Evolutionary conservation across 2,113 vertebrate species (phyloP), one percentile per base, ranked within the genome.

Genomic region (Myotis lucifugus): DNA sequence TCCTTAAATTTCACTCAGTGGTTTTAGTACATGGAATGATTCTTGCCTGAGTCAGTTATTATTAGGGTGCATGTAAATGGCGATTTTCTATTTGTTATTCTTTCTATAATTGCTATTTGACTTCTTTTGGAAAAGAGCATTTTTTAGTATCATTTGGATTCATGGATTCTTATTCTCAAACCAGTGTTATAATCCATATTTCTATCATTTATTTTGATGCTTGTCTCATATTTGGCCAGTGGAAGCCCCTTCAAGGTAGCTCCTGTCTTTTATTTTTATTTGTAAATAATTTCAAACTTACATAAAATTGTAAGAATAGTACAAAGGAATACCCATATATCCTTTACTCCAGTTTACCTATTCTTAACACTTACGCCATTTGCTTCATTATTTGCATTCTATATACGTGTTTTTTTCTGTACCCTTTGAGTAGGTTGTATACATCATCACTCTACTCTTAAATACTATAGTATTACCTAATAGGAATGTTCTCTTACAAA

Each of bases 211-310:
- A 42, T 74, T 79, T 77, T 84, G 77, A 84, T 83, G 34, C 4
- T 94, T 76, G 84, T 76, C 48, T 54, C 48, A 48, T 13, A 88
- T 64, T 64, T 92, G 70, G 52, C 40, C 64, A 84, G 6, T 67
- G 12, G 37, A 83, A 40, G 23, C 27, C 48, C 54, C 37, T 69
- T 90, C 21, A 87, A 40, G 32, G 4, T 61, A 72, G 83, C 14
- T 46, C 4, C 32, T 74, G 34, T 64, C 21, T 52, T 76, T n/a
- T 52, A 21, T 76, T 40, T 66, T 93, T 23, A 46, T 66, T 72
- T 83, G 76, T 64, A 76, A 86, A 54, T 77, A 48, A 54, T 72
- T 87, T 92, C 67, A 88, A 21, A 96, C 13, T 93, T 42, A 34
- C 6, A 69, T 48, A 79, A 81, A 50, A 74, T 70, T 32, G 7